phyloP scores from a whole-genome alignment of 2,888 invertebrate species.

The Drosophila nr. fundita region DNA sequence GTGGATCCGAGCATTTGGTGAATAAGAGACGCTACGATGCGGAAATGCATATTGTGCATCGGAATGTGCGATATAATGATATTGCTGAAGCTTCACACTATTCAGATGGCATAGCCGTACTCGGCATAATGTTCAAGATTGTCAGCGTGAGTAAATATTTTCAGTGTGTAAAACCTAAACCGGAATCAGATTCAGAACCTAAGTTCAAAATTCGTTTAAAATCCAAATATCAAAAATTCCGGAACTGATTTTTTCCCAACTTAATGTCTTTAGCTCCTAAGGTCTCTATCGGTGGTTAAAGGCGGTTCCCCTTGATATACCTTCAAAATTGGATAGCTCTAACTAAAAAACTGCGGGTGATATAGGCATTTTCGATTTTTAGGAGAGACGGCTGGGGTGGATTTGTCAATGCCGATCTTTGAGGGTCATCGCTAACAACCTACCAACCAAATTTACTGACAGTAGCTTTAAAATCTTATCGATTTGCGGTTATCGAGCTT shows the following conservation, averaged over 20 bases:
- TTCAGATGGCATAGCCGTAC: constrained; percentile 87
- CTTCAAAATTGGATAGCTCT: not conserved
- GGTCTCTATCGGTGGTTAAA: too few relatives aligned
- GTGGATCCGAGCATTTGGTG: constrained; percentile 86
- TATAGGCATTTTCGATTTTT: not conserved
- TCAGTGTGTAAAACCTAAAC: not conserved
- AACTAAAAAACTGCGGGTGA: not conserved
- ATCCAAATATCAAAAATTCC: too few relatives aligned
- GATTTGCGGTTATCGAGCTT: not conserved
- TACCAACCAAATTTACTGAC: not conserved
- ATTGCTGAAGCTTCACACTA: constrained; percentile 85
- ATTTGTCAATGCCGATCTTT: not conserved
- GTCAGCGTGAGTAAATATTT: constrained; percentile 33
- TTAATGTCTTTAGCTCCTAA: not conserved
- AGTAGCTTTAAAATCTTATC: not conserved
- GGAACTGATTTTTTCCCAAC: not conserved
- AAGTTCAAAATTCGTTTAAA: too few relatives aligned
- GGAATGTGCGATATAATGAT: constrained; percentile 86
- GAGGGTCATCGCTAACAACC: not conserved
- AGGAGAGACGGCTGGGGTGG: not conserved
- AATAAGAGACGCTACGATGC: constrained; percentile 86
- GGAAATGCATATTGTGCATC: constrained; percentile 89
- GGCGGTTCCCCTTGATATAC: too few relatives aligned
- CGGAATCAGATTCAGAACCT: not conserved
- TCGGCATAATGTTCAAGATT: constrained; percentile 86